phyloP scores from a whole-genome alignment of 2,113 vertebrate genomes.

The Ornithorhynchus anatinus region DNA sequence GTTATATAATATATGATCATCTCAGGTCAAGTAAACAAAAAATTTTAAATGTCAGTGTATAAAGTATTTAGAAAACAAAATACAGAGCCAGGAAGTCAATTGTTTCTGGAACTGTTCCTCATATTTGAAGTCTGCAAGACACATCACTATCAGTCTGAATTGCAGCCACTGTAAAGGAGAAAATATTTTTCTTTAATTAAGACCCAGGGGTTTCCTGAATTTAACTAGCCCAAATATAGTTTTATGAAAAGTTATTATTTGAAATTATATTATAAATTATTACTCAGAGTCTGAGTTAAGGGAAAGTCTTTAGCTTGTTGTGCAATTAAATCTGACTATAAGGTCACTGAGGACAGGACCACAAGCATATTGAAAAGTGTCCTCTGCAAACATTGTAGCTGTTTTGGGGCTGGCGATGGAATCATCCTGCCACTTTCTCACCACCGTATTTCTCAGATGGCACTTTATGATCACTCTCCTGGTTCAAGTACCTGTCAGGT shows the following conservation, averaged over 20 bases:
- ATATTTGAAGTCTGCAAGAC: conserved; percentile 41
- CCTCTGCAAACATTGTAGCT: too few relatives aligned
- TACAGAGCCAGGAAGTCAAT: conserved; percentile 55
- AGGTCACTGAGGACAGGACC: too few relatives aligned
- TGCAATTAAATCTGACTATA: background rate
- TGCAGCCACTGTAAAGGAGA: conserved; percentile 10
- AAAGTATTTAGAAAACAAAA: conserved; percentile 69
- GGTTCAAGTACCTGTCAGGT: too few relatives aligned
- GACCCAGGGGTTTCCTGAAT: background rate
- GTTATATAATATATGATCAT: conserved; percentile 45
- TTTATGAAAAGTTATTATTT: too few relatives aligned
- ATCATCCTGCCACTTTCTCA: too few relatives aligned
- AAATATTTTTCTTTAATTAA: conserved; percentile 40
- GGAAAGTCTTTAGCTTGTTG: background rate
- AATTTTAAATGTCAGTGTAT: conserved; percentile 69
- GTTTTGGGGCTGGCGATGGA: too few relatives aligned
- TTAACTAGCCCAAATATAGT: too few relatives aligned
- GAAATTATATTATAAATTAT: background rate
- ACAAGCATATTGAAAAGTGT: too few relatives aligned
- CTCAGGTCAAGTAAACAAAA: conserved; percentile 57
- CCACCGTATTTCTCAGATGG: too few relatives aligned
- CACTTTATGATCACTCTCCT: too few relatives aligned
- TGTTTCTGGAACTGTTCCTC: conserved; percentile 57
- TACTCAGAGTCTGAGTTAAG: background rate
- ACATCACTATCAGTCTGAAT: conserved; percentile 57